phyloP scores from a whole-genome alignment of 2,888 invertebrate species.

The Liposcelis brunnea region DNA sequence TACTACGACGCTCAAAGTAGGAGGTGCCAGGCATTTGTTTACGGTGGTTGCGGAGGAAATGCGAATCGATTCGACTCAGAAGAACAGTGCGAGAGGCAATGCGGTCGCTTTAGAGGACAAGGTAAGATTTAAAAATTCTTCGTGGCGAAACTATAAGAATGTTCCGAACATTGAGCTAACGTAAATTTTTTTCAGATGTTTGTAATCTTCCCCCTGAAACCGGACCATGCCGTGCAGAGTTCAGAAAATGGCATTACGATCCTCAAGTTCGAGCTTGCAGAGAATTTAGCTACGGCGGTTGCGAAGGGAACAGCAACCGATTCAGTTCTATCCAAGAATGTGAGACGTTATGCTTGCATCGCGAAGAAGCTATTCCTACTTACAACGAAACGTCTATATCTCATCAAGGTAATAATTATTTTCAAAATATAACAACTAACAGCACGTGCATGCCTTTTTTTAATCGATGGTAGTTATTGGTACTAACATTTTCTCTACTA shows the following conservation, averaged over 20 bases:
- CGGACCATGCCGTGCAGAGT: constrained; percentile 51
- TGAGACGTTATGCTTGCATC: constrained; percentile 46
- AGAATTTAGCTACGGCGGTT: constrained; percentile 63
- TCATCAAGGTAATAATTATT: constrained; percentile 22
- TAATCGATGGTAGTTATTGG: no score
- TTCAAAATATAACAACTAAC: neutral
- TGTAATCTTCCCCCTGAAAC: constrained; percentile 47
- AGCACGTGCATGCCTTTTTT: neutral
- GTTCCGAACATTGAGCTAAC: no score
- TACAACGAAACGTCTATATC: constrained; percentile 26
- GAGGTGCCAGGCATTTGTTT: constrained; percentile 46
- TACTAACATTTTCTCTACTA: constrained; percentile 3
- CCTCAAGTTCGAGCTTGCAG: constrained; percentile 39
- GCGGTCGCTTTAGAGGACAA: constrained; percentile 7
- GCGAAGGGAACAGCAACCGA: constrained; percentile 67
- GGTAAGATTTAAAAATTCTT: constrained; percentile 5
- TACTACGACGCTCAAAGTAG: constrained; percentile 46
- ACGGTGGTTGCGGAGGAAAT: constrained; percentile 55
- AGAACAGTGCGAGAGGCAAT: constrained; percentile 42
- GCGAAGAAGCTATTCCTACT: constrained; percentile 33
- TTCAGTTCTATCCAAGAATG: constrained; percentile 62
- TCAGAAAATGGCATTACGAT: constrained; percentile 56
- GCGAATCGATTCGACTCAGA: constrained; percentile 54
- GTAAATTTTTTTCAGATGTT: constrained; percentile 36
- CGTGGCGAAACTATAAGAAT: no score